Evolutionary conservation across 2,113 vertebrate genomes (phyloP).

Genomic region (Psilopsiagon aurifrons): DNA sequence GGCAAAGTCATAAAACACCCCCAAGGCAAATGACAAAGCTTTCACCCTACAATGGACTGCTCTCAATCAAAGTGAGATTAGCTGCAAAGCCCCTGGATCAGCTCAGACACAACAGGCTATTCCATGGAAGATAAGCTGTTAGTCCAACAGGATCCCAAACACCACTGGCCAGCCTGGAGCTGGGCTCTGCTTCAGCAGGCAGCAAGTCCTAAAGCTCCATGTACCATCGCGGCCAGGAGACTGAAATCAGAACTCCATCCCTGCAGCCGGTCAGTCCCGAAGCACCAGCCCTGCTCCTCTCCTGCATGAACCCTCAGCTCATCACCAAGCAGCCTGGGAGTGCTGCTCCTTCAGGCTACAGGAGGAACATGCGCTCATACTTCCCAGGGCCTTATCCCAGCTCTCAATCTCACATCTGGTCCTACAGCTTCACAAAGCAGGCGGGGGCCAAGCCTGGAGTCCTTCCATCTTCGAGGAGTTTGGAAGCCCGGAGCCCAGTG

Average conservation of each 20-base stretch:
- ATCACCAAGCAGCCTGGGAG: neutral
- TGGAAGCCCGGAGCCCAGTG: rapidly evolving
- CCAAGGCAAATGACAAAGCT: neutral
- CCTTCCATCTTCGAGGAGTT: neutral
- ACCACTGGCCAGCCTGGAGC: neutral
- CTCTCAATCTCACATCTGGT: neutral
- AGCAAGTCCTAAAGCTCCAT: rapidly evolving
- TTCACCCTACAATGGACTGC: neutral
- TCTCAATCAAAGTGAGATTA: neutral
- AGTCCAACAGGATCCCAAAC: neutral
- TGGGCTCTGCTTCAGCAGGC: neutral
- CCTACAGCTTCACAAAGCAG: neutral
- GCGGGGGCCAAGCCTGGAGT: neutral
- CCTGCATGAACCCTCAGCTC: neutral
- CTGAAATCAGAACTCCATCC: neutral
- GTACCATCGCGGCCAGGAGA: neutral
- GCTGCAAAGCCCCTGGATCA: neutral
- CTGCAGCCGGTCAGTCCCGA: neutral
- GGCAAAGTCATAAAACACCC: neutral
- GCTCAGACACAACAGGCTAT: neutral
- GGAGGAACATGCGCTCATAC: neutral
- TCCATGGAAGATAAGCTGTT: neutral
- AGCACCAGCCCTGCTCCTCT: neutral
- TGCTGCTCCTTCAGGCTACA: neutral
- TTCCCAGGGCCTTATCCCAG: neutral